Evolutionary conservation across 64 coral and sea anemone genomes (phyloP).

Genomic region (Montipora sp.): DNA sequence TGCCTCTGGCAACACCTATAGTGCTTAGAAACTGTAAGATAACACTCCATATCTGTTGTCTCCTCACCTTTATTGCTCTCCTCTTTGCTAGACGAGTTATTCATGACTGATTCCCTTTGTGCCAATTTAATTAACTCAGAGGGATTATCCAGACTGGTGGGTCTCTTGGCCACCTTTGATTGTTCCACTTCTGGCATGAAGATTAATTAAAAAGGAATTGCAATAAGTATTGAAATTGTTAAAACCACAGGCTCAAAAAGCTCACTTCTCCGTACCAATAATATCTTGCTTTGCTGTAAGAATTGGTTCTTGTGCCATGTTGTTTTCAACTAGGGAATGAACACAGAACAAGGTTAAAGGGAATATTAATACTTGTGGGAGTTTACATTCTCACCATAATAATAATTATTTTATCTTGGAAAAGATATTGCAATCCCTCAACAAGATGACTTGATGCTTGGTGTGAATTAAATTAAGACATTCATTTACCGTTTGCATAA

Average conservation of each 20-base stretch:
- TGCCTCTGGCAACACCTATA: too few relatives aligned
- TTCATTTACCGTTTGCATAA: too few relatives aligned
- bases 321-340: conserved; percentile 15
- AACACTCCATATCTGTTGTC: too few relatives aligned
- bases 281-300: neutral
- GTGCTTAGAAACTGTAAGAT: too few relatives aligned
- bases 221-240: neutral
- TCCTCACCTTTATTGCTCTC: neutral
- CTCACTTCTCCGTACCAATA: neutral
- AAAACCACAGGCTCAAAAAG: too few relatives aligned
- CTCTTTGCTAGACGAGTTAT: neutral
- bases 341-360: neutral
- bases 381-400: too few relatives aligned
- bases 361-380: too few relatives aligned
- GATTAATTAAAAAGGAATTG: neutral
- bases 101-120: conserved; percentile 17
- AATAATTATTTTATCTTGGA: too few relatives aligned
- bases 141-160: neutral
- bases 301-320: neutral
- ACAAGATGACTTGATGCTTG: too few relatives aligned
- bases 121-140: conserved; percentile 1
- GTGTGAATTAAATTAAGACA: too few relatives aligned
- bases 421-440: too few relatives aligned
- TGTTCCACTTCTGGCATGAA: neutral
- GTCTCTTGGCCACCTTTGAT: neutral